Percentiles rank a stretch among this genome's conserved stretches.
Evolutionary conservation across 1,140 invertebrate genomes (phyloP).

Genomic region (Cepaea nemoralis): DNA sequence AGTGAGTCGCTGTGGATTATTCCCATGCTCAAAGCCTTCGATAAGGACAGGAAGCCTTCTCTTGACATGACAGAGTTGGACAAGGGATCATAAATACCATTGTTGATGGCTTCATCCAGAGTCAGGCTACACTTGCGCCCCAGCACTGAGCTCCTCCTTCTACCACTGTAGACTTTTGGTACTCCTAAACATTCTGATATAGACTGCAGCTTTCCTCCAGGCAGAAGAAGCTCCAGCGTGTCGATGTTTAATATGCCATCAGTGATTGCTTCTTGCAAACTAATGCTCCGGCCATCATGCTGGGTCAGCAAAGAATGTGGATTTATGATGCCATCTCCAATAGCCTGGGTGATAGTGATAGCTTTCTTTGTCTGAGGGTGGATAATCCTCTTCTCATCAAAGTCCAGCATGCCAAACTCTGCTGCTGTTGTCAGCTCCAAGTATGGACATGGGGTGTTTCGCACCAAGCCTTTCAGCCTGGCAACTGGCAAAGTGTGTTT

Average conservation of each 20-base stretch:
- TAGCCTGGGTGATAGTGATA: conserved; percentile 50
- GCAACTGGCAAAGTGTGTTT: conserved; percentile 83
- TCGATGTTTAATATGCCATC: conserved; percentile 83
- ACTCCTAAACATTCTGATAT: conserved; percentile 44
- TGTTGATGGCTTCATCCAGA: conserved; percentile 85
- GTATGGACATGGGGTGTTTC: conserved; percentile 45
- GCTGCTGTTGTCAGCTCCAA: conserved; percentile 50
- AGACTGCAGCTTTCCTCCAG: conserved; percentile 41
- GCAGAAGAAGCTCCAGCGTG: conserved; percentile 61
- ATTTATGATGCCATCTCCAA: conserved; percentile 52
- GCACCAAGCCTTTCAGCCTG: conserved; percentile 79
- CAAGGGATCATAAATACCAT: conserved; percentile 84
- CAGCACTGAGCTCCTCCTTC: conserved; percentile 42
- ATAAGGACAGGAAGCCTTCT: conserved; percentile 50
- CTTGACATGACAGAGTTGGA: conserved; percentile 70
- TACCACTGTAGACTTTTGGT: conserved; percentile 29
- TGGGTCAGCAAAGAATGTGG: conserved; percentile 55
- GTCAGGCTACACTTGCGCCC: conserved; percentile 74
- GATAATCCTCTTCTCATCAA: conserved; percentile 68
- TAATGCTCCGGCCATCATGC: conserved; percentile 70
- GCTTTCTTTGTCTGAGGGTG: conserved; percentile 44
- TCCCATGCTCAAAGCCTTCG: conserved; percentile 86
- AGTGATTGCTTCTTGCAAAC: conserved; percentile 81
- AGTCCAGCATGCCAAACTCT: conserved; percentile 80
- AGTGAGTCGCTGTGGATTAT: conserved; percentile 80